Percentiles rank a stretch among this genome's conserved stretches.
phyloP scores from a whole-genome alignment of 1,140 invertebrate species.

The Bombus waltoni region DNA sequence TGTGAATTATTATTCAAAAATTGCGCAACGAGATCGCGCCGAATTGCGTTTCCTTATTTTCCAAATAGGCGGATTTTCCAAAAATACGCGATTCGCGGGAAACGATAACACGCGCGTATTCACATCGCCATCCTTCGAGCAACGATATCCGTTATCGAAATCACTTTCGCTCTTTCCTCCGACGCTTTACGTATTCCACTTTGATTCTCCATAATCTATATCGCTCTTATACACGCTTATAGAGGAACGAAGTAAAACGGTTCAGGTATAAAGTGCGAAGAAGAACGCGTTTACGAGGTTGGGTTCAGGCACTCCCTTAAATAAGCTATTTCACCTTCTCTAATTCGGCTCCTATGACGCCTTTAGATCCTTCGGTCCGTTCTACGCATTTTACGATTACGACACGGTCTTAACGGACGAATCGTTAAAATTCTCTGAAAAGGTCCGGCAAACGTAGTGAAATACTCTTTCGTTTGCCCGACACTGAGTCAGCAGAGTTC shows the following conservation, averaged over 20 bases:
- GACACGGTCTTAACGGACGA: conserved; percentile 27
- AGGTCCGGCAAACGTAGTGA: background rate
- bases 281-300: conserved; percentile 27
- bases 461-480: background rate
- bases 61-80: too few species aligned
- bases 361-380: background rate
- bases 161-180: too few species aligned
- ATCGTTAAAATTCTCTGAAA: conserved; percentile 34
- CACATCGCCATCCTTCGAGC: too few species aligned
- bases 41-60: too few species aligned
- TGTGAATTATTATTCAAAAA: background rate
- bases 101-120: too few species aligned
- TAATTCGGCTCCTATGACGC: conserved; percentile 29
- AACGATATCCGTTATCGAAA: too few species aligned
- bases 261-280: background rate
- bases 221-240: background rate
- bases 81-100: too few species aligned
- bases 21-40: too few species aligned
- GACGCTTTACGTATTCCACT: too few species aligned
- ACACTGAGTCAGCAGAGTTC: background rate
- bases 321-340: conserved; percentile 48
- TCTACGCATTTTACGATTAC: conserved; percentile 56
- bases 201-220: too few species aligned
- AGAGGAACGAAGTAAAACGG: background rate
- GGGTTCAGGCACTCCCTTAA: conserved; percentile 37